Evolutionary conservation across 2,888 invertebrate genomes (phyloP), one percentile per base, ranked within the genome.

Genomic region (Epistrophe grossulariae): DNA sequence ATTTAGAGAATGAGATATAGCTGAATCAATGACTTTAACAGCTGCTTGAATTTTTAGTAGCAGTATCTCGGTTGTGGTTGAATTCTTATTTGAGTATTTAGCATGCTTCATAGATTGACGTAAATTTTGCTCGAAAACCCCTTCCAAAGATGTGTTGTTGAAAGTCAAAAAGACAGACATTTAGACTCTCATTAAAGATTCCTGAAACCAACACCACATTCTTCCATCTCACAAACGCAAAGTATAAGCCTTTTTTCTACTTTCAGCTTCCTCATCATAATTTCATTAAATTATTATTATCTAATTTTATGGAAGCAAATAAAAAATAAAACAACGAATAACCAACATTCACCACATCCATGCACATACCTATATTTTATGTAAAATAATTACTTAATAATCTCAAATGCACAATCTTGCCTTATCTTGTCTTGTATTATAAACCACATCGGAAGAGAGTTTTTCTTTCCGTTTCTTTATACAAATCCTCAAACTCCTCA

Each of bases 391-490:
- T 68, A 68, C 15, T 50, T 68, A 50, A 68, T 68, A 48, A 50
- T 68, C 50, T 68, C 4, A 68, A 17, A 50, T 50, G 50, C 50
- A 68, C 35, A 66, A 68, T 68, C 68, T 68, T 50, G n/a, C 35
- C 35, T 2, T 13, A 68, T 68, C 68, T 68, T 50, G n/a, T 35
- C 35, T 2, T 13, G 4, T 52, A 24, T 38, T 1, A 19, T 48
- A 68, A 24, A 24, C 24, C 48, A 50, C 19, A 68, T 68, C 50
- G 68, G 68, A 68, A 68, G 50, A 68, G 68, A 31, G 31, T 66
- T 68, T 50, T 68, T 68, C 50, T 50, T 68, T 68, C 68, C 68
- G 68, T 38, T 68, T 50, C 17, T 48, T 48, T 17, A n/a, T n/a
- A 24, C 24, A 24, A 48, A 66, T 48, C 28, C 31, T 66, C 66